Evolutionary conservation across 2,113 vertebrate species (phyloP), one percentile per base, ranked within the genome.

Genomic region (Cercopithecus mona): DNA sequence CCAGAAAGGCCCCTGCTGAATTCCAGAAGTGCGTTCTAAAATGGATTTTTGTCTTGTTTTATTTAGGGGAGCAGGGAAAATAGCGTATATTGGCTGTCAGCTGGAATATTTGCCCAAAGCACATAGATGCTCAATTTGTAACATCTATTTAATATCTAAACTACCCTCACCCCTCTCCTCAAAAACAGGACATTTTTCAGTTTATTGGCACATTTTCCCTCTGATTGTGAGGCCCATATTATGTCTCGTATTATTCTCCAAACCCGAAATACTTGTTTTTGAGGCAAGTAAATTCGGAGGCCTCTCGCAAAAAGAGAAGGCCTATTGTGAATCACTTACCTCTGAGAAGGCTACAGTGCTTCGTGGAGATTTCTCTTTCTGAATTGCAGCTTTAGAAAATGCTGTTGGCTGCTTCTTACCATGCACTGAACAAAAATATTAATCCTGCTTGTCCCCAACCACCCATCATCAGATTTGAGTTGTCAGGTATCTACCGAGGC

Each of bases 271-370:
- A 27, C 75, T 57, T 75, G 59, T 50, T 96, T 91, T 48, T 80
- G 48, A 92, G 73, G 96, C 72, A 87, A 90, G 79, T 82, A 94
- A 96, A 97, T 80, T 68, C 27, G 70, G 73, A 96, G 75, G 79
- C 16, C 88, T 57, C 32, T 94, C 85, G 79, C 64, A 52, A 88
- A 32, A 93, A 72, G 52, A 76, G 22, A 76, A 94, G 72, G 22
- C 6, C 0, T 3, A 3, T 30, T 18, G 64, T 50, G 64, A 96
- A 30, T 7, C 78, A 43, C 11, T 88, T 73, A 17, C 16, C 94
- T 94, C 43, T 22, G 52, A 32, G 6, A 80, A 78, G 88, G 61
- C 32, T 70, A 25, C 0, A 0, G 76, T 87, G 52, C 84, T 35
- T 93, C 76, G 10, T 76, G 88, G 93, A 68, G 73, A 48, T 92